Conservation (phyloP, 2,113 vertebrate genomes). For the Tachuris rubrigastra region DNA sequence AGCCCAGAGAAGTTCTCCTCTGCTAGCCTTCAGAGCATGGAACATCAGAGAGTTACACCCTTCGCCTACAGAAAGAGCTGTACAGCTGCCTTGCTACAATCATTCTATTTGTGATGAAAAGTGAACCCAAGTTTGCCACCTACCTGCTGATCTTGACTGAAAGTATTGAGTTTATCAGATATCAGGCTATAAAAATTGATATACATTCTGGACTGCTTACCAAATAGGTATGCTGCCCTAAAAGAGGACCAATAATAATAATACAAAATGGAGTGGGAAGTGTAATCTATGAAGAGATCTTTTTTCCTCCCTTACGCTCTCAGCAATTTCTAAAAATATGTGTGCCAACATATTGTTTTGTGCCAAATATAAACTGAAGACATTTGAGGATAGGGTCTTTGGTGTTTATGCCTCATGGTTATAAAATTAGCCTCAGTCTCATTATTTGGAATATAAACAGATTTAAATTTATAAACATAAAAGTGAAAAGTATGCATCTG, state of each 20-base stretch:
- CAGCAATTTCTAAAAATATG: not conserved
- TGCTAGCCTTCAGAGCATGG: rapidly evolving
- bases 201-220: not conserved
- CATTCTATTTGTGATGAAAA: rapidly evolving
- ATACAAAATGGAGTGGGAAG: not conserved
- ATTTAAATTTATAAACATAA: not conserved
- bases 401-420: not conserved
- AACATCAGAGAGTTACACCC: rapidly evolving
- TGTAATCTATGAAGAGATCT: not conserved
- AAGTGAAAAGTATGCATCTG: not conserved
- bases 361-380: not conserved
- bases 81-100: not conserved
- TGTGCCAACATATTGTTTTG: not conserved
- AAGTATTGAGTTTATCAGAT: not conserved
- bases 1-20: not conserved
- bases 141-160: not conserved
- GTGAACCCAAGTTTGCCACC: not conserved
- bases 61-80: not conserved
- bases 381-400: not conserved
- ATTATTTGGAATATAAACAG: not conserved
- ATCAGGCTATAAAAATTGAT: not conserved
- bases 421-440: not conserved
- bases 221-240: not conserved
- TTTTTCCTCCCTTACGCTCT: not conserved
- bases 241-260: not conserved